These are phyloP conservation scores for Pachymerium ferrugineum DNA, from an alignment of 2,888 invertebrate species.

Conservation along the genomic window DNA sequence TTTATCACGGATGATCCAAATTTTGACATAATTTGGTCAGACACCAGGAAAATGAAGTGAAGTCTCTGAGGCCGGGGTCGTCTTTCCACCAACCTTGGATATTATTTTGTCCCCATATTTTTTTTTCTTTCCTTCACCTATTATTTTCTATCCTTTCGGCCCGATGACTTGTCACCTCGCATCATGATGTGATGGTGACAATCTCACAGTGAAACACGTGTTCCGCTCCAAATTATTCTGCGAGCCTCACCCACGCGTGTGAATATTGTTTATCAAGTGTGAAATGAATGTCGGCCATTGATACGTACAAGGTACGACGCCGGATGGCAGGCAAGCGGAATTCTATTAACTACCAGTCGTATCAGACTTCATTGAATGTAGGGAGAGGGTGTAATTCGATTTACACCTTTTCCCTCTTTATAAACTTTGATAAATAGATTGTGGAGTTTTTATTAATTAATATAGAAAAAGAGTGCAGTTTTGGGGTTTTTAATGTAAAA, in stretches of 20 bases:
- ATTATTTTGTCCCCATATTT: not conserved
- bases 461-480: too few relatives aligned
- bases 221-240: not conserved
- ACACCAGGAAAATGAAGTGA: not conserved
- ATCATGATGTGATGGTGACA: not conserved
- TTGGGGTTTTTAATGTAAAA: not conserved
- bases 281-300: not conserved
- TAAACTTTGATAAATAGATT: too few relatives aligned
- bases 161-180: not conserved
- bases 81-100: not conserved
- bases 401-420: too few relatives aligned
- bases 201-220: constrained; percentile 9
- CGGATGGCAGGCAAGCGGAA: constrained; percentile 2
- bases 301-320: not conserved
- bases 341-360: not conserved
- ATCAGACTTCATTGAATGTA: not conserved
- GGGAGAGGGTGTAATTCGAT: not conserved
- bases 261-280: constrained; percentile 13
- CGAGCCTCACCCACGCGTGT: not conserved
- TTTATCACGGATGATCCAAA: not conserved
- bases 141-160: constrained; percentile 3
- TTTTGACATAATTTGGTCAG: not conserved
- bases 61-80: not conserved
- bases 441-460: too few relatives aligned
- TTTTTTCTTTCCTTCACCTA: not conserved